Percentiles rank a stretch among this genome's conserved stretches.
phyloP scores from a whole-genome alignment of 2,888 invertebrate species.

The Empis livida region DNA sequence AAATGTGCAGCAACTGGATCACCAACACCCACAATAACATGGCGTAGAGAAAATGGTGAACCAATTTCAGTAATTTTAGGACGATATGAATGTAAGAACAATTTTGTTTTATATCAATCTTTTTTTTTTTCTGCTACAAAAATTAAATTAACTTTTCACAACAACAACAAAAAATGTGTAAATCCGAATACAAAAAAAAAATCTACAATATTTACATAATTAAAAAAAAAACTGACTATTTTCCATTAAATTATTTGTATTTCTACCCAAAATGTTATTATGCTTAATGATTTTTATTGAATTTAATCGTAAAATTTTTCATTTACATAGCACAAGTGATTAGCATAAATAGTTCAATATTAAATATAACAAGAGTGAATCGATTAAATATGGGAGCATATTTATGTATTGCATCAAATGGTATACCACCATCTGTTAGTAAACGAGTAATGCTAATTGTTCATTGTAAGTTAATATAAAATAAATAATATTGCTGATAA shows the following conservation, averaged over 20 bases:
- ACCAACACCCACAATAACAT: constrained; percentile 76
- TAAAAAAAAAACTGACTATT: constrained; percentile 1
- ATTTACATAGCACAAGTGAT: constrained; percentile 37
- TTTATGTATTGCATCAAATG: constrained; percentile 71
- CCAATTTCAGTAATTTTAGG: constrained; percentile 56
- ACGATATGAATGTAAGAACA: constrained; percentile 46
- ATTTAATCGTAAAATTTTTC: too few species aligned
- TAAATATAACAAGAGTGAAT: constrained; percentile 57
- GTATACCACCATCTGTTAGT: constrained; percentile 68
- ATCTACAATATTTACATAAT: too few species aligned
- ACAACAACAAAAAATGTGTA: too few species aligned
- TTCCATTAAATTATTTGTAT: constrained; percentile 1
- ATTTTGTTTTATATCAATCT: constrained; percentile 1
- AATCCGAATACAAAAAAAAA: too few species aligned
- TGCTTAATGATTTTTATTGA: too few species aligned
- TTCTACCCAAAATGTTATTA: too few species aligned
- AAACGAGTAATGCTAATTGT: constrained; percentile 68
- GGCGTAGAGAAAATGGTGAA: constrained; percentile 72
- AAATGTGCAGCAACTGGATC: constrained; percentile 79
- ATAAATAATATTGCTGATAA: constrained; percentile 16
- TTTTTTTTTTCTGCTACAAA: not conserved
- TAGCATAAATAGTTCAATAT: constrained; percentile 53
- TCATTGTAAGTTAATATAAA: constrained; percentile 56
- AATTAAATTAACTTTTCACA: not conserved
- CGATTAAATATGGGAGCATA: constrained; percentile 71